A percentile compares a stretch with the other conserved stretches of the same genome.
phyloP scores from a whole-genome alignment of 2,888 invertebrate species.

The Agrilus biguttatus region DNA sequence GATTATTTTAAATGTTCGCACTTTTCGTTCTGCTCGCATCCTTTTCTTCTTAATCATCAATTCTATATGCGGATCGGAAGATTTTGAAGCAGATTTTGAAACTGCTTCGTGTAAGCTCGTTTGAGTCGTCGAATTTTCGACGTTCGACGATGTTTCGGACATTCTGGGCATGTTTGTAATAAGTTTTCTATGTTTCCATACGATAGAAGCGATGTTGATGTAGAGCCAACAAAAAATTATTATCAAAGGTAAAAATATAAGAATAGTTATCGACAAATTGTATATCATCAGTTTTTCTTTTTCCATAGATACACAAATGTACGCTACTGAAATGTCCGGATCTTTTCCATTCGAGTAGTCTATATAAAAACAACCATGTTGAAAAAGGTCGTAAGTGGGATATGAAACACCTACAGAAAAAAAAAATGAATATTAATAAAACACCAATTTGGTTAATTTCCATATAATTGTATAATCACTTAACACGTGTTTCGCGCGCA shows the following conservation, averaged over 20 bases:
- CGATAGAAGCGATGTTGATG: slow-evolving; percentile 33
- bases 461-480: too few relatives aligned
- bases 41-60: slow-evolving; percentile 13
- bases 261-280: slow-evolving; percentile 17
- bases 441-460: too few relatives aligned
- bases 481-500: too few relatives aligned
- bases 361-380: slow-evolving; percentile 18
- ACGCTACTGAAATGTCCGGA: slow-evolving; percentile 15
- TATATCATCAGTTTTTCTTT: slow-evolving; percentile 18
- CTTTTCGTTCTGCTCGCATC: slow-evolving; percentile 29
- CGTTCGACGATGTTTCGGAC: slow-evolving; percentile 10
- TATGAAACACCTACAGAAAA: slow-evolving; percentile 26
- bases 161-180: slow-evolving; percentile 10
- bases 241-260: slow-evolving; percentile 35
- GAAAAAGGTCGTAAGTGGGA: slow-evolving; percentile 31
- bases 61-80: background rate
- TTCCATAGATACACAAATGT: slow-evolving; percentile 17
- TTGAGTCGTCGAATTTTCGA: slow-evolving; percentile 15
- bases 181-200: slow-evolving; percentile 35
- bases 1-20: slow-evolving; percentile 41
- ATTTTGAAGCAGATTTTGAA: slow-evolving; percentile 7
- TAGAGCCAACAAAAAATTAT: slow-evolving; percentile 37
- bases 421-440: too few relatives aligned
- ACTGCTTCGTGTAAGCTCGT: slow-evolving; percentile 13
- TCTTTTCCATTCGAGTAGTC: slow-evolving; percentile 13